A percentile compares a stretch with the other conserved stretches of the same genome.
These are phyloP conservation scores for Tridacna gigas DNA, from an alignment of 2,888 invertebrate species.

Conservation along the genomic window DNA sequence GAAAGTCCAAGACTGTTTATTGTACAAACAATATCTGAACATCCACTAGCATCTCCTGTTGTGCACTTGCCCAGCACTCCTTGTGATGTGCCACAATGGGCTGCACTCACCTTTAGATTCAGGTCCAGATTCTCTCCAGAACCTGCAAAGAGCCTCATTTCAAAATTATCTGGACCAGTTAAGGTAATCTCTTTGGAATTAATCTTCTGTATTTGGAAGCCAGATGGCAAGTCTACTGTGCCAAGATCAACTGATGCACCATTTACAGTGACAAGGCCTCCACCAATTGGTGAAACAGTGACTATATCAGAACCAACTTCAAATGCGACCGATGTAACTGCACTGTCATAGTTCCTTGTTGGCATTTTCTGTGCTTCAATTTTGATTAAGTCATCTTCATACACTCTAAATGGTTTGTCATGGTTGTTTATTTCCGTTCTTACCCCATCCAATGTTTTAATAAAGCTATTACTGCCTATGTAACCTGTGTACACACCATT, in stretches of 20 bases:
- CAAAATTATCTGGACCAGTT: constrained; percentile 41
- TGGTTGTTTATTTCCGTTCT: constrained; percentile 56
- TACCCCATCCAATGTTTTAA: constrained; percentile 71
- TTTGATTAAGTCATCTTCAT: constrained; percentile 26
- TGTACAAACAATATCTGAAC: constrained; percentile 35
- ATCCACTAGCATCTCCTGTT: constrained; percentile 32
- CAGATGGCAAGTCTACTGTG: constrained; percentile 24
- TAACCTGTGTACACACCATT: background rate
- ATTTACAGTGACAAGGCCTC: constrained; percentile 43
- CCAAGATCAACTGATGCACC: constrained; percentile 29
- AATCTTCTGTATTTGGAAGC: constrained; percentile 20
- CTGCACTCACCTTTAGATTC: constrained; percentile 27
- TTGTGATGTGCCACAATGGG: constrained; percentile 33
- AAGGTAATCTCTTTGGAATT: constrained; percentile 16
- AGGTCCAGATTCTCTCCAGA: constrained; percentile 9
- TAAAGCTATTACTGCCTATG: constrained; percentile 58
- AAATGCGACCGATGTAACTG: constrained; percentile 37
- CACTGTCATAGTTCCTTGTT: constrained; percentile 35
- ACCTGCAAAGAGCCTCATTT: constrained; percentile 15
- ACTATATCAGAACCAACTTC: constrained; percentile 30
- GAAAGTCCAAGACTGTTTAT: constrained; percentile 46
- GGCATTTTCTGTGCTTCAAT: constrained; percentile 53
- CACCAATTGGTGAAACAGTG: constrained; percentile 39
- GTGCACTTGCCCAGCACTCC: constrained; percentile 48
- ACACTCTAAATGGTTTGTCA: constrained; percentile 41